These are phyloP conservation scores for Platynereis dumerilii DNA, from an alignment of 2,888 invertebrate species.

Conservation along the genomic window DNA sequence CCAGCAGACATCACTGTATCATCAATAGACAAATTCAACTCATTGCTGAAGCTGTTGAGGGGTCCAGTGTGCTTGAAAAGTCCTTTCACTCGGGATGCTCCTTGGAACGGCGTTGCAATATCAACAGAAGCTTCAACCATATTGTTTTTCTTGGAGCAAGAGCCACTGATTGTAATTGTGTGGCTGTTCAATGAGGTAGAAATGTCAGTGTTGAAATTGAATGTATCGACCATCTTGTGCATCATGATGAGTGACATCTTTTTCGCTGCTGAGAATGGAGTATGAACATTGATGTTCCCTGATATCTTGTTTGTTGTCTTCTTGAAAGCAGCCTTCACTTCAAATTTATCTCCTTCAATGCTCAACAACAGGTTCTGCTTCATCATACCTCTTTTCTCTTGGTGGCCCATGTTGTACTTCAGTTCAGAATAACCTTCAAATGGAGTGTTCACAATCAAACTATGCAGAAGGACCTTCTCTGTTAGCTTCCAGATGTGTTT, in stretches of 20 bases:
- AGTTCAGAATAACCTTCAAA: constrained; percentile 7
- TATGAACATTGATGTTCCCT: neutral
- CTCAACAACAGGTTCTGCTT: too few species aligned
- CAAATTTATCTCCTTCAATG: too few species aligned
- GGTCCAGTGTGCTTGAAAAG: neutral
- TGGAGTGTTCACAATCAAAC: constrained; percentile 13
- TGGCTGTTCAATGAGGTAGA: too few species aligned
- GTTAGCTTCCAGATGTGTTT: constrained; percentile 4
- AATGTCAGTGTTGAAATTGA: too few species aligned
- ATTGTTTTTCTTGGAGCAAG: too few species aligned
- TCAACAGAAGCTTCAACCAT: too few species aligned
- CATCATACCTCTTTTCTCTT: too few species aligned
- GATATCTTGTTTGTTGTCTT: neutral
- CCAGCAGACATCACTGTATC: neutral
- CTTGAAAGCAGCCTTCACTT: neutral
- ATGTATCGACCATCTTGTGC: too few species aligned
- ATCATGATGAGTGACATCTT: neutral
- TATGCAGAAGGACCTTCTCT: neutral
- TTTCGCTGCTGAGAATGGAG: neutral
- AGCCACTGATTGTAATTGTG: too few species aligned
- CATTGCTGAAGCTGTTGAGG: neutral
- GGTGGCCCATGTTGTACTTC: constrained; percentile 23
- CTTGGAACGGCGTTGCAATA: too few species aligned
- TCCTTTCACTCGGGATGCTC: neutral
- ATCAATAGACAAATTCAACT: neutral